Conservation (phyloP, 1,140 invertebrate species). For the Macrobrachium nipponense region DNA sequence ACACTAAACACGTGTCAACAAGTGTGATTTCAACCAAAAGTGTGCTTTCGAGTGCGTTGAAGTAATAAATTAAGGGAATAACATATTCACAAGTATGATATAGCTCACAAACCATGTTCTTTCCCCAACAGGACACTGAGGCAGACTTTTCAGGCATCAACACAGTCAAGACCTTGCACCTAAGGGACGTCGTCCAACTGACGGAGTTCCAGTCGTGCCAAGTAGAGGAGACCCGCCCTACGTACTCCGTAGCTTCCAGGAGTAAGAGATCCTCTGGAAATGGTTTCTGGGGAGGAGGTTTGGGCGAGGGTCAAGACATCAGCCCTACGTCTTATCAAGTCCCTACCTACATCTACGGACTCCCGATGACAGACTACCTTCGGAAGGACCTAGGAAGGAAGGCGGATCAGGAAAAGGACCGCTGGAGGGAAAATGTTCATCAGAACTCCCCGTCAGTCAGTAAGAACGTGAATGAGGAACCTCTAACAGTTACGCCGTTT, state of each 20-base stretch:
- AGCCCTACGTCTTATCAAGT: background rate
- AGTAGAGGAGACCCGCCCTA: slow-evolving; percentile 7
- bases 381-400: slow-evolving; percentile 7
- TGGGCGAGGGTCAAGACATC: background rate
- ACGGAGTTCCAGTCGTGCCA: slow-evolving; percentile 62
- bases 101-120: background rate
- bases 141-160: slow-evolving; percentile 63
- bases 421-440: background rate
- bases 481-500: too few species aligned
- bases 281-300: background rate
- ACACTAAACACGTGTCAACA: too few species aligned
- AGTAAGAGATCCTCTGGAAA: background rate
- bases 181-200: slow-evolving; percentile 61
- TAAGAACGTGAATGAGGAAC: background rate
- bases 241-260: background rate
- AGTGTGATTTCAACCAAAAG: too few species aligned
- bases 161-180: slow-evolving; percentile 52
- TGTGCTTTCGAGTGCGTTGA: too few species aligned
- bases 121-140: slow-evolving; percentile 42
- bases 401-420: background rate
- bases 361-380: slow-evolving; percentile 43
- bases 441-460: background rate
- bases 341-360: slow-evolving; percentile 41
- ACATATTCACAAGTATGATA: too few species aligned
- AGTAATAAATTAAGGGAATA: too few species aligned